These are phyloP conservation scores for Sebastes trivittatus DNA, from an alignment of 2,797 vertebrate genomes.

Conservation along the genomic window DNA sequence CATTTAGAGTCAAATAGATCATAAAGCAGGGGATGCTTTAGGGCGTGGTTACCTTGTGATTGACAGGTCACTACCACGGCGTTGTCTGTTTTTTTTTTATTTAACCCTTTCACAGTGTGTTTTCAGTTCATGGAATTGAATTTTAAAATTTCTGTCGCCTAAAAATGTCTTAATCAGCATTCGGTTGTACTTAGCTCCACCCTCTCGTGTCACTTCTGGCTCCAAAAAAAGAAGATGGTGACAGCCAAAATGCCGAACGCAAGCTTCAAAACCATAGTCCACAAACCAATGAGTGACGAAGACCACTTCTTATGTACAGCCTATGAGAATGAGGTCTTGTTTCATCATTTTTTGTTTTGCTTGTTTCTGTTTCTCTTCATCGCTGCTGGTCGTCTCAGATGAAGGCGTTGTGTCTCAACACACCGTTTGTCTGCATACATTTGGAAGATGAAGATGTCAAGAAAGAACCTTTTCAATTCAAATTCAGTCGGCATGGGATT, in stretches of 20 bases:
- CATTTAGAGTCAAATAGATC: too few species aligned
- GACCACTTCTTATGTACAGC: not conserved
- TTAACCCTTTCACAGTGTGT: not conserved
- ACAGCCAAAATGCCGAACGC: not conserved
- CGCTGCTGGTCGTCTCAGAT: not conserved
- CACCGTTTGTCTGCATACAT: conserved; percentile 8
- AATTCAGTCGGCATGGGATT: conserved; percentile 27
- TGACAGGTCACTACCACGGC: too few species aligned
- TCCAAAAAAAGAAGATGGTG: not conserved
- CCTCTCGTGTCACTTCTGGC: not conserved
- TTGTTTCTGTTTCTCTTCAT: not conserved
- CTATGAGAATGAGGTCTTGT: not conserved
- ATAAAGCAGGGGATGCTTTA: too few species aligned
- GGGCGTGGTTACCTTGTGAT: too few species aligned
- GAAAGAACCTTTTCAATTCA: conserved; percentile 55
- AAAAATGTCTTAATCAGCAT: not conserved
- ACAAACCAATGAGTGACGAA: not conserved
- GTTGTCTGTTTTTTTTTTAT: not conserved
- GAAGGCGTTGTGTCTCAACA: not conserved
- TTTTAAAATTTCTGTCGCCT: too few species aligned
- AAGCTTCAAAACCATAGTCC: not conserved
- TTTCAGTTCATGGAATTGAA: not conserved
- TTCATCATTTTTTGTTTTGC: not conserved
- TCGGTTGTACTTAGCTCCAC: not conserved
- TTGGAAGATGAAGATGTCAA: conserved; percentile 11